phyloP scores from a whole-genome alignment of 2,797 vertebrate genomes.

The Taenioides sp. region DNA sequence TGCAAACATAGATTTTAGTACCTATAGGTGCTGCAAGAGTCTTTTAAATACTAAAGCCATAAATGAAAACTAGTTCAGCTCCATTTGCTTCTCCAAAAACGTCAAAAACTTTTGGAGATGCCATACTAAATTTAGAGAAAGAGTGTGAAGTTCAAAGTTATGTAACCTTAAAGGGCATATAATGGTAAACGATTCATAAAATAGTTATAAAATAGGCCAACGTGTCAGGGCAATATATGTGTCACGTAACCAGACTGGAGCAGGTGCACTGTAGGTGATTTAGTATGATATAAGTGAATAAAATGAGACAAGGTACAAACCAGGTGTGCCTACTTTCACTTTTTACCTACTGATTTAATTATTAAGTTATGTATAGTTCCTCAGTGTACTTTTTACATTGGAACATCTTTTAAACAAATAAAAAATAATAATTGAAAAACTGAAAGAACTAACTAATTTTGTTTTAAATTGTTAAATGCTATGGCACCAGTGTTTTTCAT shows the following conservation, averaged over 20 bases:
- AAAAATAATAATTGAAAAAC: no score
- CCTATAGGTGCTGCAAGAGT: no score
- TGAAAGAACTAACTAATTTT: no score
- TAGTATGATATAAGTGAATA: neutral
- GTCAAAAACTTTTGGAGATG: neutral
- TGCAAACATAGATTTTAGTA: no score
- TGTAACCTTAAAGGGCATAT: neutral
- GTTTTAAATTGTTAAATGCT: no score
- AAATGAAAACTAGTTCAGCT: no score
- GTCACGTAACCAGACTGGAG: neutral
- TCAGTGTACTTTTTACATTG: no score
- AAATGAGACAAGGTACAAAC: neutral
- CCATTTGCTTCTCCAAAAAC: neutral
- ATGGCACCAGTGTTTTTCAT: no score
- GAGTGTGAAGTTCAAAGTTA: neutral
- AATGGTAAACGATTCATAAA: neutral
- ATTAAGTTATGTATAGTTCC: neutral
- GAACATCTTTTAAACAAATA: no score
- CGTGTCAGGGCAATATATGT: slow-evolving; percentile 1
- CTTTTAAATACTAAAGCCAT: no score
- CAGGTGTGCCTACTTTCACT: neutral
- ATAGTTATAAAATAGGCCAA: neutral
- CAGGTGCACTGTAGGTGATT: neutral
- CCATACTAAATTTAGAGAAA: neutral
- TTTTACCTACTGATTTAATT: neutral